Conservation (phyloP, 2,797 vertebrate genomes). For the Danio jaintianensis region DNA sequence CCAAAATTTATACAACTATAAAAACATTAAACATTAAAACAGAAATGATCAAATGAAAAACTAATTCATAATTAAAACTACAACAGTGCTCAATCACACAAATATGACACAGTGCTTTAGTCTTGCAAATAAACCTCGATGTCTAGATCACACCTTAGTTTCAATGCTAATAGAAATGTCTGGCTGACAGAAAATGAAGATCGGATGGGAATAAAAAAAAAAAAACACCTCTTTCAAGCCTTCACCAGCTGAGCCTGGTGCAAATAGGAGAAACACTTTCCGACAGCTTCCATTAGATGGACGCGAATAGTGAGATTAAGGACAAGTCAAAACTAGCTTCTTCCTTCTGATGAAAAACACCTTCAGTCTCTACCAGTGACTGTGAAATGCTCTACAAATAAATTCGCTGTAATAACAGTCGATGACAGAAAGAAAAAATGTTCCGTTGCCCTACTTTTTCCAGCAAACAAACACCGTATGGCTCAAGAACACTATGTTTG, state of each 20-base stretch:
- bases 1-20: too few relatives aligned
- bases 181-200: conserved; percentile 43
- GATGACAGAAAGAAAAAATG: background rate
- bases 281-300: background rate
- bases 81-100: conserved; percentile 34
- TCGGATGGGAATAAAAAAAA: conserved; percentile 27
- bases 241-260: conserved; percentile 37
- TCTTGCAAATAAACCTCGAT: conserved; percentile 59
- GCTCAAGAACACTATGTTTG: background rate
- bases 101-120: conserved; percentile 45
- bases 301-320: conserved; percentile 29
- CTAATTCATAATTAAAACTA: too few relatives aligned
- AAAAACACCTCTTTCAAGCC: conserved; percentile 21
- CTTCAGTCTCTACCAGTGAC: background rate
- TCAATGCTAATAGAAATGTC: conserved; percentile 59
- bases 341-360: conserved; percentile 6
- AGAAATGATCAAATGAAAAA: too few relatives aligned
- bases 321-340: conserved; percentile 38
- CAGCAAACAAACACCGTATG: conserved; percentile 2
- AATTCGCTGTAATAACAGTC: conserved; percentile 3
- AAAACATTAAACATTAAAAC: too few relatives aligned
- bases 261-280: conserved; percentile 31
- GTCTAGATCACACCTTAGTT: conserved; percentile 46
- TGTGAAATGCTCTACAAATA: conserved; percentile 11
- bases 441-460: conserved; percentile 15